Conservation (phyloP, 2,113 vertebrate species). For the Prinia subflava region DNA sequence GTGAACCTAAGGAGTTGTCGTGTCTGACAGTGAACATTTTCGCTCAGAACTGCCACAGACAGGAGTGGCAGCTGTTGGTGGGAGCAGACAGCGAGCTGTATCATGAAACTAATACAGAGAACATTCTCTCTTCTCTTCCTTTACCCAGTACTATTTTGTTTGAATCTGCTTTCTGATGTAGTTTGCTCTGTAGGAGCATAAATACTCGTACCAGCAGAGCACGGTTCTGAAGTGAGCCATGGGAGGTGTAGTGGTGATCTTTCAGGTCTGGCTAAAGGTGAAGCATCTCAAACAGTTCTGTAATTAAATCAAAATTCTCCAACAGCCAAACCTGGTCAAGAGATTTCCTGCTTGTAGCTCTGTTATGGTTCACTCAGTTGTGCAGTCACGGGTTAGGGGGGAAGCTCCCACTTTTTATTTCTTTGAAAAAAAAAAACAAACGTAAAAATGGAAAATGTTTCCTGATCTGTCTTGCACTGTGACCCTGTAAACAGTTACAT, state of each 20-base stretch:
- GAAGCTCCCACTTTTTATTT: neutral
- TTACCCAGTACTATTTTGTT: neutral
- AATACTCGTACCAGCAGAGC: neutral
- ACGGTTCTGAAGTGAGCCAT: neutral
- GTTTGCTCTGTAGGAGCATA: neutral
- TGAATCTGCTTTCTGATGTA: neutral
- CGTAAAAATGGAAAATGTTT: neutral
- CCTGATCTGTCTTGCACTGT: neutral
- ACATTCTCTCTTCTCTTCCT: neutral
- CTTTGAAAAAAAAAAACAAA: neutral
- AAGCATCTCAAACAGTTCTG: neutral
- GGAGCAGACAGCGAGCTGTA: neutral
- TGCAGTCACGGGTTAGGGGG: fast-evolving
- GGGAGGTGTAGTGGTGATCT: neutral
- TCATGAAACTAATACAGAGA: neutral
- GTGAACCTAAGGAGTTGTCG: neutral
- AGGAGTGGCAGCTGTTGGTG: neutral
- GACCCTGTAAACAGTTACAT: neutral
- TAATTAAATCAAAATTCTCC: neutral
- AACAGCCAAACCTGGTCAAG: neutral
- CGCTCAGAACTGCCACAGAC: neutral
- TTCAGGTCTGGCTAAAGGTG: neutral
- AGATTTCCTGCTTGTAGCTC: neutral
- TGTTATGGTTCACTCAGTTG: neutral
- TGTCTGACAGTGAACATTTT: neutral